phyloP scores from a whole-genome alignment of 2,113 vertebrate species.

The Cynoglossus semilaevis region DNA sequence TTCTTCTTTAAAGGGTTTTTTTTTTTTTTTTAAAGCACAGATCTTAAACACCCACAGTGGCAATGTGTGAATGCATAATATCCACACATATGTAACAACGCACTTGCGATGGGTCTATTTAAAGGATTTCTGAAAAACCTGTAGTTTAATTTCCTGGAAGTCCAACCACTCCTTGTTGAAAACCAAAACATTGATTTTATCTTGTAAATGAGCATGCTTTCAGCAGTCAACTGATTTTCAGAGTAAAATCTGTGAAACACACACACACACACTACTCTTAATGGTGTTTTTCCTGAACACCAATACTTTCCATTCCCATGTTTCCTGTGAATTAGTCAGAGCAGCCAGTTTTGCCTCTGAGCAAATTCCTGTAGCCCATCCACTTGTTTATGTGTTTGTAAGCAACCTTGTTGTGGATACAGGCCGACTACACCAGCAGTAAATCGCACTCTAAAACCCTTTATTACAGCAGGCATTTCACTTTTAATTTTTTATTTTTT shows the following conservation, averaged over 20 bases:
- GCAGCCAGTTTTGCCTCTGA: conserved; percentile 39
- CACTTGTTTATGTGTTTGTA: conserved; percentile 35
- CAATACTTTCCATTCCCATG: conserved; percentile 50
- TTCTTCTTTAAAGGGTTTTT: neutral
- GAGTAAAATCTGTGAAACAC: neutral
- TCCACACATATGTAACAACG: conserved; percentile 17
- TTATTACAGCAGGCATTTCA: neutral
- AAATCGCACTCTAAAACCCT: conserved; percentile 2
- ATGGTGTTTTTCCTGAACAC: conserved; percentile 47
- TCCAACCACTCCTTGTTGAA: neutral
- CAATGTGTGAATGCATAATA: conserved; percentile 20
- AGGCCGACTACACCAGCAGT: neutral
- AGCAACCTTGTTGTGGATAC: conserved; percentile 14
- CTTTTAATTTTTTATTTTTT: no score
- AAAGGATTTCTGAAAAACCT: neutral
- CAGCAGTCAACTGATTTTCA: neutral
- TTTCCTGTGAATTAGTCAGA: conserved; percentile 56
- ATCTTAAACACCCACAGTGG: conserved; percentile 33
- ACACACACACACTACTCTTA: conserved; percentile 12
- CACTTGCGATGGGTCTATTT: neutral
- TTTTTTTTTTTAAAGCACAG: neutral
- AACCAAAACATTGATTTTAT: neutral
- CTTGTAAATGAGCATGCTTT: neutral
- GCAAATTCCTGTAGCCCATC: conserved; percentile 40
- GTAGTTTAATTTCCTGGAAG: neutral